phyloP scores from a whole-genome alignment of 2,888 invertebrate genomes.

The Harpalus rufipes region DNA sequence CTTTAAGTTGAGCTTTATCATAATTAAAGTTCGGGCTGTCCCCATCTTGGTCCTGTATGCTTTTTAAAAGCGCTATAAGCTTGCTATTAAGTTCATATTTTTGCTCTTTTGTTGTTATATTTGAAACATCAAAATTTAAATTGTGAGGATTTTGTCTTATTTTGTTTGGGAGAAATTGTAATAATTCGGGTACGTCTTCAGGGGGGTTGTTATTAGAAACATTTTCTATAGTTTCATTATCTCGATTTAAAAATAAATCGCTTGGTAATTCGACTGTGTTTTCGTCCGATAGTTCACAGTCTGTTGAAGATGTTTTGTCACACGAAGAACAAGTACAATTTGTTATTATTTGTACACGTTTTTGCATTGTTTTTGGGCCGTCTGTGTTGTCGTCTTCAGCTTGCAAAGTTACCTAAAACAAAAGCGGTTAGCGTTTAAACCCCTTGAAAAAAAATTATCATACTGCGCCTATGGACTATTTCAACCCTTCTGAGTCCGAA shows the following conservation, averaged over 20 bases:
- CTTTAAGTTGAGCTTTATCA: constrained; percentile 73
- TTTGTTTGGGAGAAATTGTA: constrained; percentile 68
- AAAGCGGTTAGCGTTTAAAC: no score
- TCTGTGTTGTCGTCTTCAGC: constrained; percentile 80
- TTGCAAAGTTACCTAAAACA: constrained; percentile 79
- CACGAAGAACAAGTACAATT: constrained; percentile 84
- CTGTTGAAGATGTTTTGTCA: constrained; percentile 77
- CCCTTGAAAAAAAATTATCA: no score
- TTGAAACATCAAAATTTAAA: constrained; percentile 58
- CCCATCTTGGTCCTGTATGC: constrained; percentile 71
- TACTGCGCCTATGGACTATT: no score
- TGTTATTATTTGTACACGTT: constrained; percentile 83
- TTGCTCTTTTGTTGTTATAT: constrained; percentile 69
- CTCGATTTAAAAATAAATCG: constrained; percentile 74
- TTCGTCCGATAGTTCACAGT: constrained; percentile 77
- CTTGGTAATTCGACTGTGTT: constrained; percentile 77
- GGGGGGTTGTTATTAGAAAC: constrained; percentile 41
- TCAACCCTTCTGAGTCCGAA: neutral
- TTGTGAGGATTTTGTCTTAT: constrained; percentile 61
- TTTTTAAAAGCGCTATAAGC: constrained; percentile 72
- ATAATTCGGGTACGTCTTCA: constrained; percentile 73
- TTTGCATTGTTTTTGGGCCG: constrained; percentile 79
- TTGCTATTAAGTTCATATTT: constrained; percentile 71
- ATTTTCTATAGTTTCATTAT: constrained; percentile 70
- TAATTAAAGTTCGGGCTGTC: constrained; percentile 72